Base-by-base conservation (phyloP, 2,888 invertebrate species). In the Nephrocerus scutellatus region DNA sequence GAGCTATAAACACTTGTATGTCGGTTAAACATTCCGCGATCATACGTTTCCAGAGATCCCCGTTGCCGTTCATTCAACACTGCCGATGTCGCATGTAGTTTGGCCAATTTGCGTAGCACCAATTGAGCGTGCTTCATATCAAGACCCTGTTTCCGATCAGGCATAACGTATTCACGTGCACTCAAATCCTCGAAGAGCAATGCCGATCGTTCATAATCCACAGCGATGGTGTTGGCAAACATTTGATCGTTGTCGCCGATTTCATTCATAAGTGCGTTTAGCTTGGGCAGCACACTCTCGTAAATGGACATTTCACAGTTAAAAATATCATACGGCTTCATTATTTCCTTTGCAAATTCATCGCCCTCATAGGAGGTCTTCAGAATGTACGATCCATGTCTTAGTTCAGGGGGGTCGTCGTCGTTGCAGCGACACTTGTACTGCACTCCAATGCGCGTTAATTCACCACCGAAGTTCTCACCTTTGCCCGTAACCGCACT, bases 41-140 rank as follows among this genome's bases (percentile, higher is more conserved):
- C 62, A 24, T 62, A 67, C 4, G 33, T 30, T 34, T 61, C 51
- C 12, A 66, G 46, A 3, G 30, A 48, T 1, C 55, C 56, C 6
- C 20, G 21, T 39, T 66, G 57, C 1, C 60, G 66, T 10, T 64
- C 59, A 41, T 73, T 73, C 23, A 68, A 51, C 1, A 70, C 70
- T 0, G 73, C 66, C 3, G 72, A 70, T 2, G 72, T 60, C 2
- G 72, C 72, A 52, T 74, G 74, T 54, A 74, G 72, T 49, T 66
- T 66, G 5, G 74, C 74, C 46, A 74, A 39, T 3, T 70, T 62
- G 2, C 59, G 53, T 2, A 74, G 45, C 6, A 68, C 62, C 10
- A 70, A 14, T 41, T 56, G 62, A 0, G 68, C 51, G 26, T 72
- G 68, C 1, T 58, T 56, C 33, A 70, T 41, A 44, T 74, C 70